Evolutionary conservation across 1,140 invertebrate species (phyloP), one percentile per base, ranked within the genome.

Genomic region (Scaptodrosophila lebanonensis): DNA sequence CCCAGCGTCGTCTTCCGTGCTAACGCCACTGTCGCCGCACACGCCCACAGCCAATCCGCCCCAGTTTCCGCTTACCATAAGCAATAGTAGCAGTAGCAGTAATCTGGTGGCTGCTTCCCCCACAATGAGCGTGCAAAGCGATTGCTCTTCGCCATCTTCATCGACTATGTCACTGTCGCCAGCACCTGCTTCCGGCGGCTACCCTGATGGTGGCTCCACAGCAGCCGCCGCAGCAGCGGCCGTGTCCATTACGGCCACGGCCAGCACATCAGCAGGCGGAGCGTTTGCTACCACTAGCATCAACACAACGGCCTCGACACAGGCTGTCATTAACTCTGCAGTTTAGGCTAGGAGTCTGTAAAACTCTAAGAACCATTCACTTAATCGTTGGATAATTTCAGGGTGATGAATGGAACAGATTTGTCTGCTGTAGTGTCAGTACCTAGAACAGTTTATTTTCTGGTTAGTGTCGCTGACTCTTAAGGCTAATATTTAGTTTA

Each of bases 151-250:
- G 11, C 83, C 83, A 2, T 83, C 83, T 16, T 85, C 83, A 1
- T 85, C 83, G 1, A 82, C 83, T 1, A 85, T 85, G 66, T 85
- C 83, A 2, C 30, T 85, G 15, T 85, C 83, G 8, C 83, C 83
- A 9, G 83, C 83, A 7, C 77, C 83, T 2, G 57, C 75, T 3
- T 83, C 75, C 0, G 76, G 69, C 8, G 69, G 83, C 1, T 70
- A 84, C 71, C 75, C 76, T 6, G 75, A 82, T 38, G 75, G 73
- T 8, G 68, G 60, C 8, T 51, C 61, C 6, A 70, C 68, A n/a
- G 83, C 68, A 6, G 45, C 40, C 13, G n/a, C n/a, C 11, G 71
- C 72, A 25, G 52, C 72, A 12, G 77, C 61, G 20, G 69, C 73
- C 39, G 79, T 85, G 3, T 83, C 76, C 42, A 83, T 85, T 13